Evolutionary conservation across 2,888 invertebrate genomes (phyloP).

Genomic region (Marasmarcha lunaedactyla): DNA sequence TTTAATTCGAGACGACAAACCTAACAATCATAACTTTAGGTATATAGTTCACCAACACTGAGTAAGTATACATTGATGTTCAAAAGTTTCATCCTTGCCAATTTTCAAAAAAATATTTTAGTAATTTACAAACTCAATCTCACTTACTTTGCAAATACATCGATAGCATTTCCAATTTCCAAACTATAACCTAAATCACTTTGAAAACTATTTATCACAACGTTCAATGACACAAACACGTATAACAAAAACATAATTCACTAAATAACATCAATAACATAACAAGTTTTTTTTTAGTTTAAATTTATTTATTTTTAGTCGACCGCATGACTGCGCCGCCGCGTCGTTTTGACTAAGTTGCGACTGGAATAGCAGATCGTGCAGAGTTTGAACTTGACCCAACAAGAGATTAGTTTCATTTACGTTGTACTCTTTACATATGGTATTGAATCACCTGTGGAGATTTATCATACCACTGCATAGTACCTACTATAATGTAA

Average conservation of each 20-base stretch:
- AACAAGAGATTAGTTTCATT: conserved; percentile 34
- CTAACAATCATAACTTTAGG: no score
- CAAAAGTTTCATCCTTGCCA: no score
- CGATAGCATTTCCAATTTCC: conserved; percentile 54
- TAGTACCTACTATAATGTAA: no score
- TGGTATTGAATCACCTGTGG: no score
- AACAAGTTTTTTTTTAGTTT: background rate
- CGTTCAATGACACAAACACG: conserved; percentile 28
- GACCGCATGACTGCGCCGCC: conserved; percentile 34
- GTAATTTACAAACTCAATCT: no score
- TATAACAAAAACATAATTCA: conserved; percentile 24
- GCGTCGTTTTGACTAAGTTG: conserved; percentile 50
- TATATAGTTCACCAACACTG: no score
- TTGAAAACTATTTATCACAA: conserved; percentile 34
- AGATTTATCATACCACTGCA: no score
- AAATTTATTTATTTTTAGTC: conserved; percentile 13
- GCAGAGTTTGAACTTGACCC: conserved; percentile 62
- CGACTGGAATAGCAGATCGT: no score
- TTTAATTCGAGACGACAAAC: no score
- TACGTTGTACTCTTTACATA: background rate
- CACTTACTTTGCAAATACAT: conserved; percentile 63
- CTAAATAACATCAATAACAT: background rate
- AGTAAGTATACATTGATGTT: no score
- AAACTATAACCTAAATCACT: conserved; percentile 45
- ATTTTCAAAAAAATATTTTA: no score